Base-by-base conservation (phyloP, 2,113 vertebrate species). In the Nesogale talazaci region DNA sequence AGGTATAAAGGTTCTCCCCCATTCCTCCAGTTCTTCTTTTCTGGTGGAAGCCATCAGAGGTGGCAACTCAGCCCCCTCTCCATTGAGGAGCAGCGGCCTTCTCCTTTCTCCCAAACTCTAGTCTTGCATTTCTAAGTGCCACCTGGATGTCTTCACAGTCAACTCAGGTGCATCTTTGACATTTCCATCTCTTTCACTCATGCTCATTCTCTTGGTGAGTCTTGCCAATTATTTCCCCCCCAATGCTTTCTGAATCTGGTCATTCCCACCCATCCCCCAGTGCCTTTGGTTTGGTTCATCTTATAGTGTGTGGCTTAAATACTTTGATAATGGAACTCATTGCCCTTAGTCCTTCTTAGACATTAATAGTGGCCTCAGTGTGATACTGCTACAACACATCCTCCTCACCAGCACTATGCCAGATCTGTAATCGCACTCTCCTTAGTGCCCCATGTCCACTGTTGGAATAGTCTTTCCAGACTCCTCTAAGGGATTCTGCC, bases 301-400 rank as follows among this genome's bases (percentile, higher is more conserved):
- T 27, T 83, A 82, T 85, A 52, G 89, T 87, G 38, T 22, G 40
- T 89, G 40, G 23, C 36, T 93, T 96, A 59, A 91, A 40, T 86
- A 76, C 59, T 77, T 93, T 75, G 34, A 82, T 70, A 75, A 82
- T 8, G 42, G 31, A 83, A 78, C 20, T 20, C 82, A 16, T 9
- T 29, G 1, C 65, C 63, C 82, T 91, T 27, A 70, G 46, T 52
- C 89, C 65, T 40, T 83, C n/a, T 83, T 36, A 88, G 87, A 63
- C 4, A 78, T 78, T 27, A 6, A 7, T 22, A 25, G 29, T 90
- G 42, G 25, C 14, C 20, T 69, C 38, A 19, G 36, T 36, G 20
- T 72, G 70, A 27, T 34, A 56, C 67, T 86, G 77, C 69, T 46
- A 5, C 36, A 75, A 65, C 74, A 75, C 27, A 15, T 69, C 5